Base-by-base conservation (phyloP, 2,888 invertebrate genomes). In the Sarcophaga rosellei region DNA sequence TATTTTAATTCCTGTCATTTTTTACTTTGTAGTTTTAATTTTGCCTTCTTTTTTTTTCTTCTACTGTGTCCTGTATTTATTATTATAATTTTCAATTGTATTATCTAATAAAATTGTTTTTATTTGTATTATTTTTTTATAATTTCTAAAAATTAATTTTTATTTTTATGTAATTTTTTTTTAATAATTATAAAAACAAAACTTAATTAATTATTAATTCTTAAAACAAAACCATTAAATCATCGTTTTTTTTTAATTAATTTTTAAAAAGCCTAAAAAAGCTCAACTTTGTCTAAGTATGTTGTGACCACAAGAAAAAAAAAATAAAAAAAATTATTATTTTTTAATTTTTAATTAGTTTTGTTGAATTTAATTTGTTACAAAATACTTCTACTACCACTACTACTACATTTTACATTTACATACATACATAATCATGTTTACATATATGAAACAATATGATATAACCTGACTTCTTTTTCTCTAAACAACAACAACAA, bases 351-450 rank as follows among this genome's bases (percentile, higher is more conserved):
- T 85, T 25, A 72, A 65, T 82, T 73, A 76, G 80, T 83, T 83
- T 80, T 82, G 79, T 86, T 83, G 82, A 86, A 81, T 77, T 81
- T 83, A 80, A 83, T 82, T 83, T 83, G 86, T 86, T 86, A 86
- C 86, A 86, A 86, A 83, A 68, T 80, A 63, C 75, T 53, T 53
- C 53, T 53, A 53, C 53, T 53, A 53, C 74, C 57, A 66, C 45
- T 65, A 77, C 61, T 76, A 77, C 83, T 53, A 35, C 6, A 35
- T 35, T 1, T 79, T 79, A 82, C 72, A 68, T 15, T 53, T 74
- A 77, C 73, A 77, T 44, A 66, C 4, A 66, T 45, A 66, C 61
- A 69, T 74, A 62, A 62, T 66, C 59, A n/a, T 45, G 17, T 47
- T 21, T 8, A 74, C 63, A 70, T 73, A 74, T 69, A 70, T 73